Conservation (phyloP, 2,797 vertebrate species). For the Lutjanus argentimaculatus region DNA sequence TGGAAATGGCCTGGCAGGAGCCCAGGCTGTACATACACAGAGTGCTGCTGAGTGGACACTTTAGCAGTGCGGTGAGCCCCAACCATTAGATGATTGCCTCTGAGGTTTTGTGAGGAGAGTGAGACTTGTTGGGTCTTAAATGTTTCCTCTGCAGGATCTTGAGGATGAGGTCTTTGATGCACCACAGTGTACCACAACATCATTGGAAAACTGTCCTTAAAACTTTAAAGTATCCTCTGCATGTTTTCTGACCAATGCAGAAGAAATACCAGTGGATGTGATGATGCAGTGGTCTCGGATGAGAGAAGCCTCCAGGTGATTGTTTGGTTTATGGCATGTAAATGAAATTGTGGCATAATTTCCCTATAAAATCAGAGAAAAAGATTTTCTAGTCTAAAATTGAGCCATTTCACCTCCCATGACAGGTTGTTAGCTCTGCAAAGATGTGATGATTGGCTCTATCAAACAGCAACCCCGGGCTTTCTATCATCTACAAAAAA, state of each 20-base stretch:
- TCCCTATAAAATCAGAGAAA: slow-evolving; percentile 21
- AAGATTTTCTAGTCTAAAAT: slow-evolving; percentile 12
- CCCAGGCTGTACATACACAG: slow-evolving; percentile 59
- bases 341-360: slow-evolving; percentile 38
- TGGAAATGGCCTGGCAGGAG: slow-evolving; percentile 73
- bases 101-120: slow-evolving; percentile 59
- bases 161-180: slow-evolving; percentile 45
- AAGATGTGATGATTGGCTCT: slow-evolving; percentile 3
- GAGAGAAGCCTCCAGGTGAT: slow-evolving; percentile 18
- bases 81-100: slow-evolving; percentile 82
- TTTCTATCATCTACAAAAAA: slow-evolving; percentile 20
- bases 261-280: neutral
- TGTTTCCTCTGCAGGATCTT: slow-evolving; percentile 37
- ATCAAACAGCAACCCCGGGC: slow-evolving; percentile 26
- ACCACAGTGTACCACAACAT: slow-evolving; percentile 15
- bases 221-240: neutral
- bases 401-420: slow-evolving; percentile 13
- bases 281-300: neutral
- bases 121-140: slow-evolving; percentile 55
- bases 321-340: slow-evolving; percentile 23
- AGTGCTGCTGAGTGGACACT: slow-evolving; percentile 79
- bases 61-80: slow-evolving; percentile 50
- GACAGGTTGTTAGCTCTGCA: slow-evolving; percentile 31
- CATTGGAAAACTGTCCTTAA: slow-evolving; percentile 15
- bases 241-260: neutral